Base-by-base conservation (phyloP, 2,888 invertebrate species). In the Eupithecia insigniata region DNA sequence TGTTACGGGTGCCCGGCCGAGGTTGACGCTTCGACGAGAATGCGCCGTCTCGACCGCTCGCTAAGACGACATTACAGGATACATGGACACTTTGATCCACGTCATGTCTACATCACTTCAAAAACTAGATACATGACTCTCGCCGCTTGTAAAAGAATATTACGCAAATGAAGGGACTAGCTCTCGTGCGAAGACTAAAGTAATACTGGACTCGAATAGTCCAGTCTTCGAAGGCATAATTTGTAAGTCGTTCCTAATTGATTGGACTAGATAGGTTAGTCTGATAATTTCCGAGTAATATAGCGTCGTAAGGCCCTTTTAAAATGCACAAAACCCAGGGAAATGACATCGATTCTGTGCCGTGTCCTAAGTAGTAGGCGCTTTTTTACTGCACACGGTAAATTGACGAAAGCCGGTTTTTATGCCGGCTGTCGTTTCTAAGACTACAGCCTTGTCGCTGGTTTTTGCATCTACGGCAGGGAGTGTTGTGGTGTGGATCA, bases 1-100 rank as follows among this genome's bases (percentile, higher is more conserved):
- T 80, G 77, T 66, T 77, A 81, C 80, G 80, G 83, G 82, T 83
- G 84, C 84, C 84, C 74, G 74, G 69, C 78, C 84, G 90, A 91
- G 92, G 92, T 92, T 92, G 92, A 91, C 90, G 91, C 87, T 61
- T 92, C 92, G 85, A 85, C 85, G 89, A 90, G 92, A 91, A 91
- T 90, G 91, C 89, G 87, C 88, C 85, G 86, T 18, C 67, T 46
- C 88, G 87, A 86, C 83, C 86, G 32, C 89, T 87, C 85, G 84
- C 77, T 12, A 28, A 55, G 68, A 87, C 86, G 82, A 85, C 86
- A 85, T 85, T 34, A 62, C 10, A 32, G 4, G 26, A 34, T 62
- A 62, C 61, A 34, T 1, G 34, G 34, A 22, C 61, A n/a, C 32
- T 34, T 32, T n/a, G 32, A 62, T 62, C 61, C 34, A 18, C 18